phyloP scores from a whole-genome alignment of 2,113 vertebrate genomes.

The Phoenicopterus ruber region DNA sequence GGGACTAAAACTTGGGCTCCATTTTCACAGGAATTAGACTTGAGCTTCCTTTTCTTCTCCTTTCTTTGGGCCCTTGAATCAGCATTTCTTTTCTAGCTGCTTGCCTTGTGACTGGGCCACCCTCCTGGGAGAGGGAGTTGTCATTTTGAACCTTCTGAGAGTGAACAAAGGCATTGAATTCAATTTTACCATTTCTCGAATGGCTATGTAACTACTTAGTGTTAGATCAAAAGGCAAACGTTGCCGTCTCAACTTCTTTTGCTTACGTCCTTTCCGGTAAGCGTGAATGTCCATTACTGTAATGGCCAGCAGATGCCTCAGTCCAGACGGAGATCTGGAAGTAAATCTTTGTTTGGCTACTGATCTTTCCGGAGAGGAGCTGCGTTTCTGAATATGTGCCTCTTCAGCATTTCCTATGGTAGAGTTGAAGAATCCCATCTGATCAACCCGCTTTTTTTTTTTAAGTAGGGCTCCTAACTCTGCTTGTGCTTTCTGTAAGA shows the following conservation, averaged over 20 bases:
- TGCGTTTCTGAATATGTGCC: rapidly evolving
- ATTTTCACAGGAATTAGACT: not conserved
- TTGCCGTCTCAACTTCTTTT: not conserved
- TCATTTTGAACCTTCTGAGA: not conserved
- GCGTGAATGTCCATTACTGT: rapidly evolving
- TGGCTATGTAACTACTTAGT: not conserved
- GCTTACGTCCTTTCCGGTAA: not conserved
- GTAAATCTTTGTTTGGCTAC: not conserved
- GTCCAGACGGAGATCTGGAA: not conserved
- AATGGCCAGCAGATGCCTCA: not conserved
- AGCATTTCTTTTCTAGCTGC: not conserved
- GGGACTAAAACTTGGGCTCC: not conserved
- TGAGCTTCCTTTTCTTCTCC: not conserved
- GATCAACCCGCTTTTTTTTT: not conserved
- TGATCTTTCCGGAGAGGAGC: rapidly evolving
- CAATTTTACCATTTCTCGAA: not conserved
- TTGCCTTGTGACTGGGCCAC: not conserved
- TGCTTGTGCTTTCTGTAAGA: not conserved
- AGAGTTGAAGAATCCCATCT: not conserved
- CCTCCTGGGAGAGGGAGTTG: not conserved
- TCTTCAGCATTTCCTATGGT: not conserved
- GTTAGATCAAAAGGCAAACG: not conserved
- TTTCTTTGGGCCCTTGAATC: not conserved
- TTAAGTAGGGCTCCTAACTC: not conserved
- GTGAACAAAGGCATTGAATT: not conserved